Evolutionary conservation across 53 echinoderm and acorn worm genomes (phyloP).

Genomic region (Temnopleurus reevesii): DNA sequence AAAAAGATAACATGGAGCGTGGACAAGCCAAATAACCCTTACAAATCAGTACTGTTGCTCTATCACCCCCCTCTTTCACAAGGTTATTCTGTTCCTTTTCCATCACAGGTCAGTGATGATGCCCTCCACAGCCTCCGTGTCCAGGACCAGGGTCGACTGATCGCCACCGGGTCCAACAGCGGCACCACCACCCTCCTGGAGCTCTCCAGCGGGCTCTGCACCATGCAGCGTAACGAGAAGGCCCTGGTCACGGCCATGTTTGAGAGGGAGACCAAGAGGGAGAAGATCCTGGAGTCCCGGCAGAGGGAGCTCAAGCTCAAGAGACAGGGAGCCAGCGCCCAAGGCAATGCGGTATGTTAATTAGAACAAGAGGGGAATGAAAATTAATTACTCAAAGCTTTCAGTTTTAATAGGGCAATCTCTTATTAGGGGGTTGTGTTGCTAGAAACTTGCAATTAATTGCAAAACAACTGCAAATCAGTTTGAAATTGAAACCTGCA

Average conservation of each 20-base stretch:
- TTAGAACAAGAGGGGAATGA: too few species aligned
- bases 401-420: too few species aligned
- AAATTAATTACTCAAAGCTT: too few species aligned
- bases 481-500: too few species aligned
- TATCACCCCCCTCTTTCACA: too few species aligned
- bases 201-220: slow-evolving; percentile 95
- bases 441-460: too few species aligned
- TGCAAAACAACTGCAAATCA: too few species aligned
- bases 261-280: slow-evolving; percentile 95
- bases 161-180: slow-evolving; percentile 93
- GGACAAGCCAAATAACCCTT: too few species aligned
- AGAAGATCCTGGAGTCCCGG: slow-evolving; percentile 95
- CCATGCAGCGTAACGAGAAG: slow-evolving; percentile 99
- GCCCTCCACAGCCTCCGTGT: slow-evolving; percentile 91
- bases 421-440: too few species aligned
- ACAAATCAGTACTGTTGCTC: too few species aligned
- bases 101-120: slow-evolving; percentile 81
- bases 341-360: slow-evolving; percentile 71
- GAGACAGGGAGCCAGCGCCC: slow-evolving; percentile 78
- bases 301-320: slow-evolving; percentile 94
- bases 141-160: slow-evolving; percentile 95
- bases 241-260: slow-evolving; percentile 97
- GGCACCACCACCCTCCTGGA: slow-evolving; percentile 97
- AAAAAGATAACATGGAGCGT: too few species aligned
- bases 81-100: too few species aligned